These are phyloP conservation scores for Eutolmus rufibarbis DNA, from an alignment of 2,888 invertebrate genomes.

Conservation along the genomic window DNA sequence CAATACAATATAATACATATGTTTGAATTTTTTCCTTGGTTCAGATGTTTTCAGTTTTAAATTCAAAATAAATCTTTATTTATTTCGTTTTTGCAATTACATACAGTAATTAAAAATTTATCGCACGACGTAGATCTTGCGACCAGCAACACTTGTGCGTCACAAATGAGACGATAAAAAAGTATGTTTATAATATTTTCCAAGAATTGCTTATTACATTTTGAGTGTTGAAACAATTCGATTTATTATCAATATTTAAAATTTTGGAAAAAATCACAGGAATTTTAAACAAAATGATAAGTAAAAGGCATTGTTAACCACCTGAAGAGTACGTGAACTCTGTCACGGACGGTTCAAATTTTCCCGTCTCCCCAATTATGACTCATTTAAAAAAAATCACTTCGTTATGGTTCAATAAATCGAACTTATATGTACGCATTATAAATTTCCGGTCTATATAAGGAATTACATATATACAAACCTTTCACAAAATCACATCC, in stretches of 20 bases:
- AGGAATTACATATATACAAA: background rate
- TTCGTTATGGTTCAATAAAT: background rate
- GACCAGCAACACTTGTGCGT: background rate
- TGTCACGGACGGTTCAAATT: background rate
- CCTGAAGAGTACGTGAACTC: background rate
- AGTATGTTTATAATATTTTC: background rate
- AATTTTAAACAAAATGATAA: background rate
- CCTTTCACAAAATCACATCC: background rate
- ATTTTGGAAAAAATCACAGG: background rate
- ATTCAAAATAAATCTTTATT: background rate
- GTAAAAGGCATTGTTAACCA: background rate
- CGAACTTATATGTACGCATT: background rate
- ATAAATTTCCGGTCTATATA: background rate
- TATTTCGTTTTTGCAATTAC: background rate
- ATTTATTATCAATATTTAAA: background rate
- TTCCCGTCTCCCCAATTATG: background rate
- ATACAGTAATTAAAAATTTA: background rate
- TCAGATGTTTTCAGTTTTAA: too few relatives aligned
- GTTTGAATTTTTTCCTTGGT: too few relatives aligned
- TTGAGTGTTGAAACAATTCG: background rate
- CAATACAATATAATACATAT: too few relatives aligned
- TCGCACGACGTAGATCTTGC: background rate
- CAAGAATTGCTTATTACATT: background rate
- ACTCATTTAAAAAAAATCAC: background rate
- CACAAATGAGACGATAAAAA: background rate